Evolutionary conservation across 1,140 invertebrate genomes (phyloP).

Genomic region (Drosophila suzukii): DNA sequence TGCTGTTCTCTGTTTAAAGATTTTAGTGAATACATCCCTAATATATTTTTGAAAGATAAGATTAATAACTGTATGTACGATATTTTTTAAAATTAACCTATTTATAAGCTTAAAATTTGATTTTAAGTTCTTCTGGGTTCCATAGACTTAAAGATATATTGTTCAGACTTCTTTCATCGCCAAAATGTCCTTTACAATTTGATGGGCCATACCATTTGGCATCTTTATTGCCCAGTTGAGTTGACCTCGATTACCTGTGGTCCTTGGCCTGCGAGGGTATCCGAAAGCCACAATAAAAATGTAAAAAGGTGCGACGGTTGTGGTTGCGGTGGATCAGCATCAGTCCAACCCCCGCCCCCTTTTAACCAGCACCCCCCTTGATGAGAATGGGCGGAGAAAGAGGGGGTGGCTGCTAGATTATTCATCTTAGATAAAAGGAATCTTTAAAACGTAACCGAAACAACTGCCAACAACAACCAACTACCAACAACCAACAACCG

Average conservation of each 20-base stretch:
- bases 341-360: not conserved
- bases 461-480: conserved; percentile 38
- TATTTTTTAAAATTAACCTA: no score
- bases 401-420: conserved; percentile 51
- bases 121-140: no score
- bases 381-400: conserved; percentile 4
- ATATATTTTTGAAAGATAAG: no score
- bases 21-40: no score
- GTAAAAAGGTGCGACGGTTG: conserved; percentile 64
- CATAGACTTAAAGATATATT: no score
- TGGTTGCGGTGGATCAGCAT: conserved; percentile 22
- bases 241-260: not conserved
- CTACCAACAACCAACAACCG: conserved; percentile 29
- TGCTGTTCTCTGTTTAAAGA: no score
- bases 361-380: not conserved
- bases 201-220: not conserved
- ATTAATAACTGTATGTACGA: no score
- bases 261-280: conserved; percentile 23
- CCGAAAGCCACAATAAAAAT: conserved; percentile 63
- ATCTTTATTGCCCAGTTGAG: not conserved
- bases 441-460: conserved; percentile 53
- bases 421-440: conserved; percentile 72
- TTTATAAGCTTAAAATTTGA: no score
- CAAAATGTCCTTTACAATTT: no score
- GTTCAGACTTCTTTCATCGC: no score